Percentiles rank a stretch among this genome's conserved stretches.
Conservation (phyloP, 2,888 invertebrate species). For the Drosophila anceps region DNA sequence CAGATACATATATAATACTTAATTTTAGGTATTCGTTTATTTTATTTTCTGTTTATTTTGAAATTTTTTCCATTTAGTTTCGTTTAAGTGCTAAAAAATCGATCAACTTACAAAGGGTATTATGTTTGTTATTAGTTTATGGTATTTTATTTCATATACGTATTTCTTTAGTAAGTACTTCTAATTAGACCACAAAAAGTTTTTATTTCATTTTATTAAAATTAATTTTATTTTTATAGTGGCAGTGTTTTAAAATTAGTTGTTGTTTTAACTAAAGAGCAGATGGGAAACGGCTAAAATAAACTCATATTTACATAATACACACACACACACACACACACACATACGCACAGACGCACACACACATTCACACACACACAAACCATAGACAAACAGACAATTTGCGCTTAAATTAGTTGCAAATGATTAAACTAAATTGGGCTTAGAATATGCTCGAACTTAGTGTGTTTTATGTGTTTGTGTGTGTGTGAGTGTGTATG, state of each 20-base stretch:
- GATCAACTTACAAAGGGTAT: slow-evolving; percentile 42
- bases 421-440: slow-evolving; percentile 69
- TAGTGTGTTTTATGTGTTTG: slow-evolving; percentile 5
- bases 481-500: slow-evolving; percentile 19
- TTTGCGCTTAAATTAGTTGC: slow-evolving; percentile 63
- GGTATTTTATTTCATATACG: slow-evolving; percentile 34
- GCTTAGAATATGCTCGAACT: slow-evolving; percentile 64
- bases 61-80: slow-evolving; percentile 29
- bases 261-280: slow-evolving; percentile 30
- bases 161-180: slow-evolving; percentile 30
- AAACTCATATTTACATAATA: slow-evolving; percentile 52
- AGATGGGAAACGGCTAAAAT: slow-evolving; percentile 42
- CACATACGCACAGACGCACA: neutral
- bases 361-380: slow-evolving; percentile 13
- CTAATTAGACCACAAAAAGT: slow-evolving; percentile 49
- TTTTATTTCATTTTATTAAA: slow-evolving; percentile 18
- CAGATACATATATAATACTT: slow-evolving; percentile 54
- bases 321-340: slow-evolving; percentile 9
- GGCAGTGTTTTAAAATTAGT: slow-evolving; percentile 47
- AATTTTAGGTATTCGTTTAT: slow-evolving; percentile 24
- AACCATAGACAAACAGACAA: slow-evolving; percentile 35
- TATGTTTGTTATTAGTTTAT: slow-evolving; percentile 39
- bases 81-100: slow-evolving; percentile 49
- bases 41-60: slow-evolving; percentile 35
- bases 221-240: slow-evolving; percentile 37